These are phyloP conservation scores for Watersipora subatra DNA, from an alignment of 1,140 invertebrate genomes.

Conservation along the genomic window DNA sequence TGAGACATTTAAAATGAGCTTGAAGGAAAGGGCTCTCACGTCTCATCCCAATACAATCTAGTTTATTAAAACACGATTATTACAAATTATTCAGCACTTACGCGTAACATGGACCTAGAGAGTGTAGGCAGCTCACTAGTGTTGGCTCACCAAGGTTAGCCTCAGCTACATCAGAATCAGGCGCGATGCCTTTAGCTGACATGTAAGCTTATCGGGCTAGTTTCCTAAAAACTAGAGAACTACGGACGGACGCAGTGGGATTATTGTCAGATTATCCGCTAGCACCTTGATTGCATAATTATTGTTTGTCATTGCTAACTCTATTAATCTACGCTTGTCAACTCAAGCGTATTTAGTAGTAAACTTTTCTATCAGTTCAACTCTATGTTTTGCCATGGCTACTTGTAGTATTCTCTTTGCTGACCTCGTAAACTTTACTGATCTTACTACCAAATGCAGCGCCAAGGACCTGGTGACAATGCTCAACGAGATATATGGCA, in stretches of 20 bases:
- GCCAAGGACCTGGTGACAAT: slow-evolving; percentile 72
- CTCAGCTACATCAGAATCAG: too few relatives aligned
- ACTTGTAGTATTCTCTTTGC: slow-evolving; percentile 74
- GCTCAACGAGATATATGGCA: slow-evolving; percentile 79
- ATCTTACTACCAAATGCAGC: slow-evolving; percentile 63
- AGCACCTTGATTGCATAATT: not conserved
- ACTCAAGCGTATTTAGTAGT: not conserved
- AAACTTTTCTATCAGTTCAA: slow-evolving; percentile 1
- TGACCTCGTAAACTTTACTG: slow-evolving; percentile 88
- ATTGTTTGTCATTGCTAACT: not conserved
- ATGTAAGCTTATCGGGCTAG: not conserved
- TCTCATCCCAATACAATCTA: too few relatives aligned
- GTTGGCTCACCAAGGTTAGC: too few relatives aligned
- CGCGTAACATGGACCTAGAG: too few relatives aligned
- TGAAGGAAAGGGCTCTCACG: too few relatives aligned
- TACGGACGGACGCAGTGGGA: not conserved
- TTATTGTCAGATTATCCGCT: not conserved
- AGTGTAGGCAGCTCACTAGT: too few relatives aligned
- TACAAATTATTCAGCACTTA: too few relatives aligned
- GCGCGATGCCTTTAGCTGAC: too few relatives aligned
- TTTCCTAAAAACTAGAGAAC: not conserved
- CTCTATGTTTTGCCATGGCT: slow-evolving; percentile 1
- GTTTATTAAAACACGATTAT: too few relatives aligned
- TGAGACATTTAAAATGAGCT: too few relatives aligned
- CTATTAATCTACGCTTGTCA: not conserved